Evolutionary conservation across 2,113 vertebrate genomes (phyloP), one percentile per base, ranked within the genome.

Genomic region (Cochlearius cochlearius): DNA sequence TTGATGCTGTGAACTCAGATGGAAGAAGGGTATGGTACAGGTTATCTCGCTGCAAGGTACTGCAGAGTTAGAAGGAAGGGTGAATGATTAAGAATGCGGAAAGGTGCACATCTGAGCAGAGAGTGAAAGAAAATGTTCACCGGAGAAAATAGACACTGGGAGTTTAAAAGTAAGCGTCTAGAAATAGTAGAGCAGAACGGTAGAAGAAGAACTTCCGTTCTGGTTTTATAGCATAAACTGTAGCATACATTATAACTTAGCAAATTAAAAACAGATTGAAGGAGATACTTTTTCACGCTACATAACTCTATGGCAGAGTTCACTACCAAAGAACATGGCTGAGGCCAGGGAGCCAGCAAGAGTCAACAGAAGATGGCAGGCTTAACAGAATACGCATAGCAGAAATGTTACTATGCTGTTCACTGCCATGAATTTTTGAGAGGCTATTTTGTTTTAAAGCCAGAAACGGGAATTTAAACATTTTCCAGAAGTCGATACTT

Each of bases 11-110:
- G 73, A 86, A 30, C 10, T 52, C 25, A 3, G 3, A 5, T 2
- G 6, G 50, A 64, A 76, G 53, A 23, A 34, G 19, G 26, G 6
- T 18, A 18, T 0, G 0, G 55, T 41, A n/a, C n/a, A 63, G 38
- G 39, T 81, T 47, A 55, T 59, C 20, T 32, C 29, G 23, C 18
- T 50, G 52, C 15, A 47, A 71, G 21, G 18, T 38, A 45, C 1
- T 38, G 15, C 32, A 74, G 32, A 86, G 69, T 45, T 67, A 34
- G 41, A 67, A 64, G 26, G 32, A 60, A 39, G 39, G 11, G 14
- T 53, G 36, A 45, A 45, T n/a, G 5, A 60, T 49, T 36, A 39
- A 47, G 34, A 27, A 41, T 69, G 16, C 34, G 47, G 50, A 59
- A 94, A 80, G 32, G n/a, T n/a, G 45, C 7, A 27, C 12, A 18